phyloP scores from a whole-genome alignment of 2,797 vertebrate species.

The Brotula barbata region DNA sequence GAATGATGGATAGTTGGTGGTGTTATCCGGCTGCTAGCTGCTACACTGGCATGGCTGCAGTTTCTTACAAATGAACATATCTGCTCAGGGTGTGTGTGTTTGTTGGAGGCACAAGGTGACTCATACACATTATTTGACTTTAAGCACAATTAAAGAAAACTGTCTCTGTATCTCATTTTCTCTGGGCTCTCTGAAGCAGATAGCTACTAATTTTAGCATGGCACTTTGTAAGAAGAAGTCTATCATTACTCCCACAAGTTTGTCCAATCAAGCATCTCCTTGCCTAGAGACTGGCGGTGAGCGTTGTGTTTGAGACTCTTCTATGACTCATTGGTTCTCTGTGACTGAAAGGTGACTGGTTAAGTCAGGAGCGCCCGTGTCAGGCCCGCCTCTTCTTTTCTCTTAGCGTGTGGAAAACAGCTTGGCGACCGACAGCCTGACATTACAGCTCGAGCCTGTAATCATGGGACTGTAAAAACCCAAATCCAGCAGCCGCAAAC shows the following conservation, averaged over 20 bases:
- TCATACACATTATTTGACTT: constrained; percentile 38
- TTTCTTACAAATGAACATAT: constrained; percentile 20
- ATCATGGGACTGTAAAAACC: constrained; percentile 82
- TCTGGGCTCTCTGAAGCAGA: constrained; percentile 40
- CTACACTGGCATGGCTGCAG: constrained; percentile 49
- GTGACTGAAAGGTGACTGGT: constrained; percentile 73
- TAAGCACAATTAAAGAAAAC: constrained; percentile 29
- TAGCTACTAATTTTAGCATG: constrained; percentile 67
- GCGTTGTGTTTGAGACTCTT: constrained; percentile 62
- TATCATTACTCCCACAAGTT: constrained; percentile 65
- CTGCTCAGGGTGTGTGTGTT: constrained; percentile 14
- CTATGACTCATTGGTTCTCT: constrained; percentile 65
- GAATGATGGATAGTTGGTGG: constrained; percentile 66
- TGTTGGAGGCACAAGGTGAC: constrained; percentile 35
- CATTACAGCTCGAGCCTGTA: constrained; percentile 81
- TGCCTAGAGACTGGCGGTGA: constrained; percentile 51
- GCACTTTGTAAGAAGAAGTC: constrained; percentile 54
- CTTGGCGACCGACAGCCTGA: constrained; percentile 78
- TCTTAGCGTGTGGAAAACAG: constrained; percentile 77
- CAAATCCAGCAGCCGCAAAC: constrained; percentile 81
- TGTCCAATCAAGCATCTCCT: constrained; percentile 65
- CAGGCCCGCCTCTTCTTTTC: constrained; percentile 68
- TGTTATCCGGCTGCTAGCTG: constrained; percentile 47
- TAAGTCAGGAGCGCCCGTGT: constrained; percentile 57
- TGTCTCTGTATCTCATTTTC: constrained; percentile 41